Percentiles rank a stretch among this genome's conserved stretches.
phyloP scores from a whole-genome alignment of 2,888 invertebrate genomes.

The Formica aserva region DNA sequence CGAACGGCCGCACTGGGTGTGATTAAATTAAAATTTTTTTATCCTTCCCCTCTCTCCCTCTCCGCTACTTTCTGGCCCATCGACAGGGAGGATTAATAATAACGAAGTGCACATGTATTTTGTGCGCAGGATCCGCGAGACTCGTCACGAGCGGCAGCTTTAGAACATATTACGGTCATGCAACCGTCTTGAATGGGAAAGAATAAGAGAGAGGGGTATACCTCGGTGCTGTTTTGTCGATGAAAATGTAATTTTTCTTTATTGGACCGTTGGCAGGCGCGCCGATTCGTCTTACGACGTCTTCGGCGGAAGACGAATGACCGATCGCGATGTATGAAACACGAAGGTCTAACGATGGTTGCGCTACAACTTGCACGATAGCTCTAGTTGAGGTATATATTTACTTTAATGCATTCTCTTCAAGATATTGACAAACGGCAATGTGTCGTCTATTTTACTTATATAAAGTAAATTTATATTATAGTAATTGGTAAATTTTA shows the following conservation, averaged over 20 bases:
- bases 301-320: constrained; percentile 36
- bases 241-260: constrained; percentile 66
- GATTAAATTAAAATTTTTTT: constrained; percentile 46
- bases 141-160: constrained; percentile 54
- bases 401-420: not conserved
- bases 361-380: constrained; percentile 4
- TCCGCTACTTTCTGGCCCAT: not conserved
- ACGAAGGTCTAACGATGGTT: not conserved
- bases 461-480: not conserved
- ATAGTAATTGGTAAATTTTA: not conserved
- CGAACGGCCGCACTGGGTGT: constrained; percentile 39
- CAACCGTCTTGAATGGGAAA: constrained; percentile 41
- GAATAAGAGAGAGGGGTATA: not conserved
- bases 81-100: constrained; percentile 55
- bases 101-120: constrained; percentile 57
- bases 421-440: not conserved
- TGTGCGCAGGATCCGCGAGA: constrained; percentile 22
- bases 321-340: constrained; percentile 26
- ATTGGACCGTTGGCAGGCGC: constrained; percentile 57
- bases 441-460: not conserved
- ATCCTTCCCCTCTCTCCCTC: not conserved
- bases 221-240: constrained; percentile 12
- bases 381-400: not conserved
- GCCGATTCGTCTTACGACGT: constrained; percentile 28
- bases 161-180: constrained; percentile 63